A percentile compares a stretch with the other conserved stretches of the same genome.
These are phyloP conservation scores for Saguinus midas DNA, from an alignment of 2,113 vertebrate genomes.

Conservation along the genomic window DNA sequence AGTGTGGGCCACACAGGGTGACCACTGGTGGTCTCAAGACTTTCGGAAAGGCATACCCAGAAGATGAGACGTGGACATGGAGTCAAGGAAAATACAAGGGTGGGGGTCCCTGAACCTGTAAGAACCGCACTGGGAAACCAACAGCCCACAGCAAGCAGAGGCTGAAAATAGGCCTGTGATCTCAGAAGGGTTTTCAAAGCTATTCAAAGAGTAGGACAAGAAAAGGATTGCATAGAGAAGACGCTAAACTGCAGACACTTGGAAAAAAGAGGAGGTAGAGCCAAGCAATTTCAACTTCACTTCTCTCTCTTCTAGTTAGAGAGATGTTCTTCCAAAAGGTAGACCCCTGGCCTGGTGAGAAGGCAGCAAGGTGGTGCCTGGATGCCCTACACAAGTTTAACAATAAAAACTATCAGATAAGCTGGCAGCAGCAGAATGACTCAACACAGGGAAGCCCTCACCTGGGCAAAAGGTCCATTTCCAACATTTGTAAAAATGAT, in stretches of 20 bases:
- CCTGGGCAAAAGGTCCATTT: neutral
- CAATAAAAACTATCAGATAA: too few species aligned
- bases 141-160: neutral
- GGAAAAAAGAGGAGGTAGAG: neutral
- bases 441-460: neutral
- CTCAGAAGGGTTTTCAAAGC: neutral
- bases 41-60: neutral
- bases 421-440: neutral
- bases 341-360: neutral
- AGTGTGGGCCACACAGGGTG: neutral
- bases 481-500: neutral
- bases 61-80: neutral
- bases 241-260: neutral
- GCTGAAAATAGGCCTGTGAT: rapidly evolving
- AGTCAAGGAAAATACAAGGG: neutral
- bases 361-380: neutral
- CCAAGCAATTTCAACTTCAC: neutral
- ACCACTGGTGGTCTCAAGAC: neutral
- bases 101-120: neutral
- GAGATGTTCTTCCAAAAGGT: neutral
- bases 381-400: neutral
- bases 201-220: neutral
- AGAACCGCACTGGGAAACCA: too few species aligned
- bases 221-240: neutral
- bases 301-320: neutral